Evolutionary conservation across 2,888 invertebrate species (phyloP), one percentile per base, ranked within the genome.

Genomic region (Argyresthia albistria): DNA sequence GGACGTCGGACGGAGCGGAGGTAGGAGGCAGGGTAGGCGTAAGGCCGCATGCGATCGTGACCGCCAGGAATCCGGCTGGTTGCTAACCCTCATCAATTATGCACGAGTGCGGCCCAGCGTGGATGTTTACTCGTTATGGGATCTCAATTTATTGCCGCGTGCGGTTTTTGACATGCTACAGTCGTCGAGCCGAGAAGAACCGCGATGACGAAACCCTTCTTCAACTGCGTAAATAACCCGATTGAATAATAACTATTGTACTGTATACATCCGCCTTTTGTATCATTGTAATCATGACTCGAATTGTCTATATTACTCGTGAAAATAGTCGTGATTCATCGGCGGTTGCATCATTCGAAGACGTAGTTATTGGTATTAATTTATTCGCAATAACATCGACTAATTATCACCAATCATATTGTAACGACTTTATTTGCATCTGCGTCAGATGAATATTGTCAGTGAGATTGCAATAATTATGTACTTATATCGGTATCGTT

Each of bases 101-200:
- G 83, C 81, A 84, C 83, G 84, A 86, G 84, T 83, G 84, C 80
- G 80, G 73, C 73, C 71, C 73, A 83, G 76, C 78, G 78, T 69
- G 80, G 74, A 80, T 84, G 84, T 84, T 84, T 82, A 80, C 83
- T 80, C 78, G 2, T 6, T 81, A 78, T 77, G 78, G 79, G 80
- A 83, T 80, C 77, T 79, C 78, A 77, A 86, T 86, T 86, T 84
- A 83, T 83, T 80, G 76, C 80, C 73, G 76, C 80, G 80, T 84
- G 83, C 77, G 77, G 79, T 80, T 86, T 83, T 78, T 83, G 81
- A 82, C 80, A 82, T 82, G 77, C 76, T 73, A 78, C 77, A 73
- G 69, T 65, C 59, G 68, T 73, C 70, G 69, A 67, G 70, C 70
- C 68, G 64, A 65, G 61, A 59, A 59, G 61, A 62, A 57, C 58